Conservation (phyloP, 1,140 invertebrate species). For the Caenorhabditis inopinata region DNA sequence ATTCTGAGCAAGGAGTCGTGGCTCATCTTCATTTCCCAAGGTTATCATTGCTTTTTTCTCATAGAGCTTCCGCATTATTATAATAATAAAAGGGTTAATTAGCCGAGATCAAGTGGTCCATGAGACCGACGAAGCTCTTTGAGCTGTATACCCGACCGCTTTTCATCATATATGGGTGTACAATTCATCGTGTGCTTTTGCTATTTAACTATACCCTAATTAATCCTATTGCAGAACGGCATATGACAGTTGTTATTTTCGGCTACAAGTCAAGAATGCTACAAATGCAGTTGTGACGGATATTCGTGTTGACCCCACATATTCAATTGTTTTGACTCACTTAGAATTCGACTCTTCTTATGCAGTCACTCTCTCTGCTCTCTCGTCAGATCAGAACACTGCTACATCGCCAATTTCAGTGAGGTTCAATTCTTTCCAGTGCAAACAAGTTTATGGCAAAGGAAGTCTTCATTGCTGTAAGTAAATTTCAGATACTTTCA, state of each 20-base stretch:
- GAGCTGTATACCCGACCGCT: conserved; percentile 1
- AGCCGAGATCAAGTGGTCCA: conserved; percentile 27
- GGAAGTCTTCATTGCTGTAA: conserved; percentile 41
- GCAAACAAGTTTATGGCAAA: conserved; percentile 41
- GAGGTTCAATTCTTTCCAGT: conserved; percentile 34
- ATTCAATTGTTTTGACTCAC: conserved; percentile 34
- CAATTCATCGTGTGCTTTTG: background rate
- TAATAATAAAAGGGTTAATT: conserved; percentile 13
- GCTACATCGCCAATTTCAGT: conserved; percentile 1
- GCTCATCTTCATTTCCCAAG: conserved; percentile 37
- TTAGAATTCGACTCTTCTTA: conserved; percentile 43
- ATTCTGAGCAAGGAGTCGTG: conserved; percentile 20
- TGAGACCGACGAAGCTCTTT: background rate
- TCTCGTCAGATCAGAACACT: conserved; percentile 11
- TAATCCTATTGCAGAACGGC: conserved; percentile 32
- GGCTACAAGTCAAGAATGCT: conserved; percentile 37
- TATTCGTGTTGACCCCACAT: conserved; percentile 39
- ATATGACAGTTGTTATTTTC: conserved; percentile 43
- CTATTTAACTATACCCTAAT: background rate
- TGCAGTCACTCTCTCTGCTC: conserved; percentile 26
- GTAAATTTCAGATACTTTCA: too few relatives aligned
- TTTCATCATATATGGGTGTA: background rate
- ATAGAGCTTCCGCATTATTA: background rate
- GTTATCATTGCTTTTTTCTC: background rate
- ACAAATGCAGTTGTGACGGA: conserved; percentile 22